Percentiles rank a stretch among this genome's conserved stretches.
phyloP scores from a whole-genome alignment of 1,140 invertebrate genomes.

The Bombus polaris region DNA sequence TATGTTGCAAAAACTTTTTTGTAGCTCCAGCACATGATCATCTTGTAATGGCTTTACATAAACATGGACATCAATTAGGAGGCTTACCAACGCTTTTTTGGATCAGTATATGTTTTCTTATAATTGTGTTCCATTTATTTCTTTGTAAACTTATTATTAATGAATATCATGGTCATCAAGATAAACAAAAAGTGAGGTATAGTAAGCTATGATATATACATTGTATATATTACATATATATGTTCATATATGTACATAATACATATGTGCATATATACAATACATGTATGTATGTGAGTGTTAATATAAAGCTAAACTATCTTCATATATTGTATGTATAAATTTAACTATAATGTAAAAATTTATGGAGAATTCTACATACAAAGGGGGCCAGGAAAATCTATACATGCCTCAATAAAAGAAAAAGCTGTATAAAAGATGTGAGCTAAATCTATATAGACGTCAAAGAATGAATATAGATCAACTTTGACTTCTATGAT shows the following conservation, averaged over 20 bases:
- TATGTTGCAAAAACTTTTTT: slow-evolving; percentile 62
- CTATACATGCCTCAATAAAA: no score
- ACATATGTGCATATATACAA: not conserved
- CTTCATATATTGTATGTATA: not conserved
- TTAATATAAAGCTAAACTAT: not conserved
- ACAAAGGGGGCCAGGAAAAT: no score
- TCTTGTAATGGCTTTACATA: slow-evolving; percentile 95
- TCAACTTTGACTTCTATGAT: no score
- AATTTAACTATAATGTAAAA: not conserved
- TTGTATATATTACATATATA: slow-evolving; percentile 60
- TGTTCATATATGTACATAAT: not conserved
- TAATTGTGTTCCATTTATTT: slow-evolving; percentile 97
- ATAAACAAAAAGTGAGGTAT: slow-evolving; percentile 86
- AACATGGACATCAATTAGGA: slow-evolving; percentile 94
- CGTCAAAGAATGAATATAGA: no score
- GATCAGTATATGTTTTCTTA: slow-evolving; percentile 94
- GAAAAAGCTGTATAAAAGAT: no score
- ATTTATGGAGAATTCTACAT: not conserved
- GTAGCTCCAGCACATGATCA: slow-evolving; percentile 96
- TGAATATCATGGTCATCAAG: slow-evolving; percentile 91
- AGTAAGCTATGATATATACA: slow-evolving; percentile 84
- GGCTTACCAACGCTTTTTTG: slow-evolving; percentile 96
- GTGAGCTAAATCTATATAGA: no score
- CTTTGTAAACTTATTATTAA: slow-evolving; percentile 96
- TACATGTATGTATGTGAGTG: not conserved